Percentiles rank a stretch among this genome's conserved stretches.
Evolutionary conservation across 2,888 invertebrate genomes (phyloP).

Genomic region (Barypeithes pellucidus): DNA sequence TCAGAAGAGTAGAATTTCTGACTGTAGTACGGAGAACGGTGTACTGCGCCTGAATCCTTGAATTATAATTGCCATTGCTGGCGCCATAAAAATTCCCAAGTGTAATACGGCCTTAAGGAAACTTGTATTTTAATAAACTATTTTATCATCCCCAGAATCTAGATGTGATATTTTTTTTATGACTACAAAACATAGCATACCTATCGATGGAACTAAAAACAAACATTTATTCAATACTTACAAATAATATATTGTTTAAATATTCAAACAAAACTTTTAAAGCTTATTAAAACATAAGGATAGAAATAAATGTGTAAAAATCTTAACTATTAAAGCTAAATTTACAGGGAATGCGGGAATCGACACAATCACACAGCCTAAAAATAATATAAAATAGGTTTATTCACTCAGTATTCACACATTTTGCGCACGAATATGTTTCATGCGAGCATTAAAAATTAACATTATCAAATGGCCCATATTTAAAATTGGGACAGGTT

Average conservation of each 20-base stretch:
- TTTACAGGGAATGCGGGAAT: constrained; percentile 30
- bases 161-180: too few relatives aligned
- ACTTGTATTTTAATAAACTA: too few relatives aligned
- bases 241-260: constrained; percentile 29
- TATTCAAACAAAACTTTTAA: constrained; percentile 19
- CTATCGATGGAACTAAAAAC: not conserved
- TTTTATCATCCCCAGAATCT: too few relatives aligned
- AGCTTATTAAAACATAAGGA: constrained; percentile 26
- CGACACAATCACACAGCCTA: constrained; percentile 29
- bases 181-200: too few relatives aligned
- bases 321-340: constrained; percentile 21
- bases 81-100: too few relatives aligned
- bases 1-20: too few relatives aligned
- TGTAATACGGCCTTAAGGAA: too few relatives aligned
- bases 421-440: not conserved
- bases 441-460: not conserved
- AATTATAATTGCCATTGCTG: too few relatives aligned
- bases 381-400: constrained; percentile 9
- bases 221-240: constrained; percentile 5
- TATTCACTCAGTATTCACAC: not conserved
- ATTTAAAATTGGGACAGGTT: too few relatives aligned
- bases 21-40: too few relatives aligned
- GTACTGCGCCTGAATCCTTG: too few relatives aligned
- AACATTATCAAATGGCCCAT: too few relatives aligned
- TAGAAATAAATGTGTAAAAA: constrained; percentile 12